A percentile compares a stretch with the other conserved stretches of the same genome.
These are phyloP conservation scores for Drosophila stalkeri DNA, from an alignment of 2,888 invertebrate species.

Conservation along the genomic window DNA sequence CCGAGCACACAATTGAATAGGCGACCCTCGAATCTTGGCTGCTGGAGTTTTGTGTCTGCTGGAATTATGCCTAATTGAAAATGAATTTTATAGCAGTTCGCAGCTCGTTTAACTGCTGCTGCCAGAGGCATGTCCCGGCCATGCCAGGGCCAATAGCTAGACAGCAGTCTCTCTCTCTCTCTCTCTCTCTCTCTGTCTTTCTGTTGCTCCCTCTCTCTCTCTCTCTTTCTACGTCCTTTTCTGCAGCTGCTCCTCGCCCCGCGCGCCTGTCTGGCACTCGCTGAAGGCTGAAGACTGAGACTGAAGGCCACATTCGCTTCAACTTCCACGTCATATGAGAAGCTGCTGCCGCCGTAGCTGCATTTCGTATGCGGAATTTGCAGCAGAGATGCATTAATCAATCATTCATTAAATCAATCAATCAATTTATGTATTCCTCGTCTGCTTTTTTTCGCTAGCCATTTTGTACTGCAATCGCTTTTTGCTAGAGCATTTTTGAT, in stretches of 20 bases:
- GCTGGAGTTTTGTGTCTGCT: slow-evolving; percentile 50
- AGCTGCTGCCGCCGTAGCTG: slow-evolving; percentile 33
- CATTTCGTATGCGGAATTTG: slow-evolving; percentile 80
- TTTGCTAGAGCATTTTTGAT: slow-evolving; percentile 61
- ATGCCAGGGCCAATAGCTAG: slow-evolving; percentile 63
- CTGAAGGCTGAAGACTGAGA: slow-evolving; percentile 64
- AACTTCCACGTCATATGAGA: slow-evolving; percentile 34
- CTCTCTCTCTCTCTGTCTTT: not conserved
- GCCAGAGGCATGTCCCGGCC: slow-evolving; percentile 31
- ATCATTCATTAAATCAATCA: slow-evolving; percentile 83
- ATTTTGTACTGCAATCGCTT: slow-evolving; percentile 47
- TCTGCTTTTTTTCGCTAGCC: slow-evolving; percentile 24
- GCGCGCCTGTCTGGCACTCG: slow-evolving; percentile 74
- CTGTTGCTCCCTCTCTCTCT: not conserved
- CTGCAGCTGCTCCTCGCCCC: slow-evolving; percentile 46
- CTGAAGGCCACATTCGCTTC: slow-evolving; percentile 64
- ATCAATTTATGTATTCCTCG: slow-evolving; percentile 74
- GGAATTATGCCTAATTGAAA: slow-evolving; percentile 78
- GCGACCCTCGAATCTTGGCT: slow-evolving; percentile 27
- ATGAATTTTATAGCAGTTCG: slow-evolving; percentile 78
- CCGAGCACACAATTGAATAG: not conserved
- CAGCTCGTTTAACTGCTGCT: slow-evolving; percentile 49
- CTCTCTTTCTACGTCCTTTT: not conserved
- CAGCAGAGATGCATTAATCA: slow-evolving; percentile 82
- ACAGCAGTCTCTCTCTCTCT: slow-evolving; percentile 28